Conservation (phyloP, 2,888 invertebrate genomes). For the Melinaea menophilus region DNA sequence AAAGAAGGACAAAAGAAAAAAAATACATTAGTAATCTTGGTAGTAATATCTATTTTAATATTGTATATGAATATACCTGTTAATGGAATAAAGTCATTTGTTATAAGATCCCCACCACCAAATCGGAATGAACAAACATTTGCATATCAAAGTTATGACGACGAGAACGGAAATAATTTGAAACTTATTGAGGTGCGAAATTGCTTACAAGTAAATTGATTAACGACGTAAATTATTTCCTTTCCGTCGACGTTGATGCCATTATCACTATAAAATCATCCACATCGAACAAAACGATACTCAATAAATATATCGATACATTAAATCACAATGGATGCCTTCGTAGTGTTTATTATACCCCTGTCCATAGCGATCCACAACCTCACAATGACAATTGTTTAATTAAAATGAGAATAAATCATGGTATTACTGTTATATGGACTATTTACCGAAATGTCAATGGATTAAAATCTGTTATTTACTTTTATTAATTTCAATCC, state of each 20-base stretch:
- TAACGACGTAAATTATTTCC: slow-evolving; percentile 38
- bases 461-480: slow-evolving; percentile 13
- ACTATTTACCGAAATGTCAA: slow-evolving; percentile 21
- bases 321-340: slow-evolving; percentile 21
- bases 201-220: slow-evolving; percentile 35
- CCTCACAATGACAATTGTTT: slow-evolving; percentile 27
- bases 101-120: slow-evolving; percentile 53
- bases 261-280: slow-evolving; percentile 40
- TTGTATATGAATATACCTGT: slow-evolving; percentile 40
- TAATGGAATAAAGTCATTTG: slow-evolving; percentile 35
- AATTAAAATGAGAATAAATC: slow-evolving; percentile 26
- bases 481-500: slow-evolving; percentile 11
- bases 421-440: slow-evolving; percentile 11
- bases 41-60: slow-evolving; percentile 46
- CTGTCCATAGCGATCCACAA: slow-evolving; percentile 26
- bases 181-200: slow-evolving; percentile 32
- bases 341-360: slow-evolving; percentile 25
- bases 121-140: slow-evolving; percentile 40
- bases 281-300: slow-evolving; percentile 28
- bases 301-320: slow-evolving; percentile 7
- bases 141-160: slow-evolving; percentile 37
- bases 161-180: slow-evolving; percentile 39
- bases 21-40: slow-evolving; percentile 72
- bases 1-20: slow-evolving; percentile 70
- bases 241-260: slow-evolving; percentile 37